These are phyloP conservation scores for Garrulus glandarius DNA, from an alignment of 2,797 vertebrate genomes.

Conservation along the genomic window DNA sequence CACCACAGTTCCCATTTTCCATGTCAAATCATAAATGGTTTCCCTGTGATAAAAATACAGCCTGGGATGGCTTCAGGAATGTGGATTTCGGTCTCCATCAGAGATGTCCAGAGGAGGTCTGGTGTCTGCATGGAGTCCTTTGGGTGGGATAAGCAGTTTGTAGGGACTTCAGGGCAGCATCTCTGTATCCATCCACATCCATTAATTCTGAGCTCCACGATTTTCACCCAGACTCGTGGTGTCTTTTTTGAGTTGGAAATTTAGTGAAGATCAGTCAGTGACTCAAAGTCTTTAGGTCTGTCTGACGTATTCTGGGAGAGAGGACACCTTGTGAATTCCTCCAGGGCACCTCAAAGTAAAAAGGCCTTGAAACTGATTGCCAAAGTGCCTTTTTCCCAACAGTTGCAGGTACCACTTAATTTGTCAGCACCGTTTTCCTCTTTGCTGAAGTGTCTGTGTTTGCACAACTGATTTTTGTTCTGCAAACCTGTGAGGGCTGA, in stretches of 20 bases:
- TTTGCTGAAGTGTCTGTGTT: not conserved
- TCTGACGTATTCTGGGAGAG: not conserved
- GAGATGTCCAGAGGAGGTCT: not conserved
- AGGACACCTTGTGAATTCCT: not conserved
- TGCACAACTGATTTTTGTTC: not conserved
- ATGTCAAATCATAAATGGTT: not conserved
- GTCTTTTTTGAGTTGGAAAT: not conserved
- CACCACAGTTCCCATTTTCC: not conserved
- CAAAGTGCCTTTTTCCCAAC: not conserved
- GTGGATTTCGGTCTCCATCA: not conserved
- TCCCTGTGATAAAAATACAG: not conserved
- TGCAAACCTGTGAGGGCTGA: not conserved
- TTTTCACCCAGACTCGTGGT: not conserved
- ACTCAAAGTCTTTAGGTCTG: not conserved
- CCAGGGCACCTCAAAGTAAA: not conserved
- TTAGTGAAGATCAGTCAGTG: not conserved
- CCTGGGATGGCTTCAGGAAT: not conserved
- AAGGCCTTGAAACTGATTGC: not conserved
- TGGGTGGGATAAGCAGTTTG: not conserved
- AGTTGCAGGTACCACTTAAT: not conserved
- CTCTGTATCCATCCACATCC: not conserved
- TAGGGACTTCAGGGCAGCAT: not conserved
- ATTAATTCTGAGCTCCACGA: not conserved
- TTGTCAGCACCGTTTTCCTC: rapidly evolving
- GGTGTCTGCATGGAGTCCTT: not conserved